Conservation (phyloP, 2,888 invertebrate genomes). For the Lampropteryx suffumata region DNA sequence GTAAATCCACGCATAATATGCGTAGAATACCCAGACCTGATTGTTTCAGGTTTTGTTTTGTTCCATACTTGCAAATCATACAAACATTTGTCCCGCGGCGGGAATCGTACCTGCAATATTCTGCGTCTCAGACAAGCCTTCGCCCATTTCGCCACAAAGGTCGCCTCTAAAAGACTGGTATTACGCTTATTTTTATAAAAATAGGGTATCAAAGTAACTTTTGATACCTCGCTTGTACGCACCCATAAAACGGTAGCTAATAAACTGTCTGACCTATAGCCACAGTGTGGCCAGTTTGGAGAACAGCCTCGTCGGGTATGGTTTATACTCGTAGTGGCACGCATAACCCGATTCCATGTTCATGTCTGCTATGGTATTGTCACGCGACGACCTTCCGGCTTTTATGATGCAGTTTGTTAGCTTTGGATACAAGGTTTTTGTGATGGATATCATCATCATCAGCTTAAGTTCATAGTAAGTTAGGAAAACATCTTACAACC, state of each 20-base stretch:
- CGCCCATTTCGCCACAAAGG: too few species aligned
- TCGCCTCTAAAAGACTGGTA: too few species aligned
- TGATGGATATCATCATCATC: background rate
- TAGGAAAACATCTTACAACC: too few species aligned
- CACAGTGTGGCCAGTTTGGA: background rate
- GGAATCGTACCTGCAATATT: too few species aligned
- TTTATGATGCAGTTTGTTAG: slow-evolving; percentile 14
- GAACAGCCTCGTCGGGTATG: background rate
- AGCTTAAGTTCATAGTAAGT: too few species aligned
- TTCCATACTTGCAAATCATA: too few species aligned
- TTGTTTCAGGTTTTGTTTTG: too few species aligned
- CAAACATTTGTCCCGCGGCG: too few species aligned
- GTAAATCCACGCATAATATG: too few species aligned
- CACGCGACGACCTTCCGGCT: slow-evolving; percentile 11
- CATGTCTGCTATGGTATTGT: background rate
- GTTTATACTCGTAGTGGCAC: slow-evolving; percentile 3
- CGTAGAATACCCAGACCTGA: too few species aligned
- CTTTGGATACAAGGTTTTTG: background rate
- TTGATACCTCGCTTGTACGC: background rate
- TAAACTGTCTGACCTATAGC: slow-evolving; percentile 10
- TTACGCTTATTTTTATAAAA: too few species aligned
- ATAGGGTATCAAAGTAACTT: background rate
- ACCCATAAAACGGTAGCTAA: slow-evolving; percentile 1
- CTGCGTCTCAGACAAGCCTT: too few species aligned
- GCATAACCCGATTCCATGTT: slow-evolving; percentile 18